Base-by-base conservation (phyloP, 2,797 vertebrate species). In the Phylloscopus collybita region DNA sequence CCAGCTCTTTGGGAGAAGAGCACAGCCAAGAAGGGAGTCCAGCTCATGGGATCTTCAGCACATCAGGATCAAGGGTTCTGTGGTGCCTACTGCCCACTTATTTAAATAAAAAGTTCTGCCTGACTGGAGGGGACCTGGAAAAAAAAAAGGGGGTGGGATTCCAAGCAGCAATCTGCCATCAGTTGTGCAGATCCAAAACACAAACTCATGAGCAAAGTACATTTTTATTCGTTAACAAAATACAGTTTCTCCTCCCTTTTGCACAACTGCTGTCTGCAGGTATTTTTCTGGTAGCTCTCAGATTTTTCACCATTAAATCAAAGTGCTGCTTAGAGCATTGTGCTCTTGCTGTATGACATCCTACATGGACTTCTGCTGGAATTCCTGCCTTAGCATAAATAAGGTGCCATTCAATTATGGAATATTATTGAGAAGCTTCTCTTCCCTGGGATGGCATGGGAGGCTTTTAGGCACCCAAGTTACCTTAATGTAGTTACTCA, bases 1-100 rank as follows among this genome's bases (percentile, higher is more conserved):
- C 94, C 97, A 67, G 73, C 13, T n/a, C 62, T 96, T 38, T 92
- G 96, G 74, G 74, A 83, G 34, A 74, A 72, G 64, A 50, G 49
- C 18, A 0, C 45, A 45, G 62, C 42, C 19, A 75, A 88, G 29
- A 8, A 5, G 16, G n/a, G 79, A 66, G 11, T 94, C 7, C 91
- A 82, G 66, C 80, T 97, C 17, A 16, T 0, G 17, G 81, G 59
- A 42, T 18, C 61, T 13, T 14, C 86, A 50, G n/a, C 56, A 13
- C 82, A 34, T 57, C 50, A 8, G 65, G n/a, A 71, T 1, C 25
- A 45, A 59, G 59, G 65, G 29, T 88, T 23, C 0, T 94, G 96
- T 45, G 27, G 34, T 13, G 45, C 65, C 7, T 86, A 13, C 69
- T 97, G 97, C 53, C 29, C 85, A 1, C 75, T 97, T 12, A 17